Evolutionary conservation across 2,888 invertebrate genomes (phyloP), one percentile per base, ranked within the genome.

Genomic region (Diaprepes abbreviatus): DNA sequence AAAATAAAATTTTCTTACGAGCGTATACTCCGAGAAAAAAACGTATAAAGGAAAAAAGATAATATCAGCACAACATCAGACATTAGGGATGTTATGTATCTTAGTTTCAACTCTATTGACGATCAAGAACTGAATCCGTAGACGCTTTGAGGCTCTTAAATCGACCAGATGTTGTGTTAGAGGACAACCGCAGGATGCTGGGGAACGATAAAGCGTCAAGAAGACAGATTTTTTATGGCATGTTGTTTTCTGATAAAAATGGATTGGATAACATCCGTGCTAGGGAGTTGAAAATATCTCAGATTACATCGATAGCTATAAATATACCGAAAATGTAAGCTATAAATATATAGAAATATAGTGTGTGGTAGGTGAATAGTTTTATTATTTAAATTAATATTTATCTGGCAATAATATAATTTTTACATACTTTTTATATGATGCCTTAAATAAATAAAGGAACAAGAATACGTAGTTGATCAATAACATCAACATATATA

Each of bases 161-260:
- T 45, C 67, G 67, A 54, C 36, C 31, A 66, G 66, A 66, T 66
- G 59, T 66, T 52, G 31, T 52, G 66, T 31, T 36, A 24, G 40
- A 21, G 52, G 36, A 40, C 59, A 59, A 66, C 59, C 43, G 59
- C 66, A 38, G 52, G 40, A 59, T 59, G 38, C 50, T 54, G 17
- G 45, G 28, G 19, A 60, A 60, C 43, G 60, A 67, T 54, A 67
- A 67, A 14, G 45, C 54, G 43, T 35, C 16, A 38, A 14, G 33
- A 35, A 33, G 36, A 38, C 24, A 33, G 50, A 48, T 40, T 58
- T 58, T 58, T 58, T 58, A 58, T 40, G 58, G 40, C 28, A 16
- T 50, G 48, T 50, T 31, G 28, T 50, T 50, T 31, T 50, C 28
- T 43, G 43, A 43, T 43, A 43, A 43, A 19, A 43, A 43, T 43